phyloP scores from a whole-genome alignment of 2,888 invertebrate genomes.

The Tridacna crocea region DNA sequence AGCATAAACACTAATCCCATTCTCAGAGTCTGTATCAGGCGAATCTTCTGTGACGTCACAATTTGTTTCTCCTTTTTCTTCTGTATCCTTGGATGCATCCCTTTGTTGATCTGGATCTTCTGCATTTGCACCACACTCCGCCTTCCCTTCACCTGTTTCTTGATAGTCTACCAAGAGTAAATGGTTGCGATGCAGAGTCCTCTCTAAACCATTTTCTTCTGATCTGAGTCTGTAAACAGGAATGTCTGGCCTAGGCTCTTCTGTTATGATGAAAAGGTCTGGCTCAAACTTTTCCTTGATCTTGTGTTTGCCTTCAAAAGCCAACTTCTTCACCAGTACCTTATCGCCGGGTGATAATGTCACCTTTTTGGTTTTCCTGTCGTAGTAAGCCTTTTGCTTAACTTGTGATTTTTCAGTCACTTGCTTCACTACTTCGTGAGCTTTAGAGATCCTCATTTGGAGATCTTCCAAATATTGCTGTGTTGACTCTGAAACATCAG shows the following conservation, averaged over 20 bases:
- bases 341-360: too few species aligned
- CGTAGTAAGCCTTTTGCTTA: too few species aligned
- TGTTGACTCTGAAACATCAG: too few species aligned
- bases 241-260: neutral
- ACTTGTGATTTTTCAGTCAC: too few species aligned
- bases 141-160: neutral
- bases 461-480: too few species aligned
- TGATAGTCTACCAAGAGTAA: neutral
- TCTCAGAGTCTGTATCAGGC: too few species aligned
- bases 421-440: too few species aligned
- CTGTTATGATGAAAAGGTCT: neutral
- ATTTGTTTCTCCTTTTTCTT: neutral
- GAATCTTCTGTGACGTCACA: neutral
- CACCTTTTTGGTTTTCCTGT: too few species aligned
- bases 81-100: neutral
- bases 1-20: too few species aligned
- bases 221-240: conserved; percentile 5
- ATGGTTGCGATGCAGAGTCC: neutral
- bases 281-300: neutral
- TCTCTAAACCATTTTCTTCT: neutral
- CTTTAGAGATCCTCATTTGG: too few species aligned
- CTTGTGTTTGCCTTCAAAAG: too few species aligned
- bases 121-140: neutral
- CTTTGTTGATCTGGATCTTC: neutral
- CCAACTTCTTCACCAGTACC: too few species aligned